Evolutionary conservation across 2,888 invertebrate species (phyloP).

Genomic region (Criorhina ranunculi): DNA sequence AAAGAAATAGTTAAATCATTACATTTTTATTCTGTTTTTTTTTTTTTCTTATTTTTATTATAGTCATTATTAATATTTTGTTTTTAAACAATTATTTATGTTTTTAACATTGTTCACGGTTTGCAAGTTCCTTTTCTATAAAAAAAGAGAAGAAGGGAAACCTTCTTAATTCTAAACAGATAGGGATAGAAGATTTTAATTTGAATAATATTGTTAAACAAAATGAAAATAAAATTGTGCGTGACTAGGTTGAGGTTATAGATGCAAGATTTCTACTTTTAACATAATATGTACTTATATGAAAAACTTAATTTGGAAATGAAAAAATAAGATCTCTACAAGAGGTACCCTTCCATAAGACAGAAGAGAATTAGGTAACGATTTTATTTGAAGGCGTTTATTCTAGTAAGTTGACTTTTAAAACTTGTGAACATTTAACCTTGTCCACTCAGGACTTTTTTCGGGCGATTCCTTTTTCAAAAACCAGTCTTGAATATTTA

Average conservation of each 20-base stretch:
- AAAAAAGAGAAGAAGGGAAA: constrained; percentile 1
- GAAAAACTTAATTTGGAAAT: too few species aligned
- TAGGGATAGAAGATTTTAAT: constrained; percentile 1
- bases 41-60: constrained; percentile 13
- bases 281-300: too few species aligned
- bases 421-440: too few species aligned
- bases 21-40: constrained; percentile 12
- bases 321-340: too few species aligned
- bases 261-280: neutral
- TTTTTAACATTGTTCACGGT: constrained; percentile 57
- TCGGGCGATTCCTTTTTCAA: too few species aligned
- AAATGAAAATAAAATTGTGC: constrained; percentile 28
- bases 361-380: too few species aligned
- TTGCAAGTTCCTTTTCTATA: constrained; percentile 65
- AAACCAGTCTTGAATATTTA: too few species aligned
- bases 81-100: constrained; percentile 1
- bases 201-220: neutral
- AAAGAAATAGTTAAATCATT: constrained; percentile 44
- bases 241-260: constrained; percentile 21
- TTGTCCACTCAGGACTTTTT: too few species aligned
- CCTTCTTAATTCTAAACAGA: neutral
- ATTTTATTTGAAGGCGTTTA: too few species aligned
- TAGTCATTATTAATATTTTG: constrained; percentile 4
- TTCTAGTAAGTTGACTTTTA: too few species aligned
- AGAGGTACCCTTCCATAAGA: too few species aligned